A percentile compares a stretch with the other conserved stretches of the same genome.
Evolutionary conservation across 2,113 vertebrate species (phyloP).

Genomic region (Willisornis vidua): DNA sequence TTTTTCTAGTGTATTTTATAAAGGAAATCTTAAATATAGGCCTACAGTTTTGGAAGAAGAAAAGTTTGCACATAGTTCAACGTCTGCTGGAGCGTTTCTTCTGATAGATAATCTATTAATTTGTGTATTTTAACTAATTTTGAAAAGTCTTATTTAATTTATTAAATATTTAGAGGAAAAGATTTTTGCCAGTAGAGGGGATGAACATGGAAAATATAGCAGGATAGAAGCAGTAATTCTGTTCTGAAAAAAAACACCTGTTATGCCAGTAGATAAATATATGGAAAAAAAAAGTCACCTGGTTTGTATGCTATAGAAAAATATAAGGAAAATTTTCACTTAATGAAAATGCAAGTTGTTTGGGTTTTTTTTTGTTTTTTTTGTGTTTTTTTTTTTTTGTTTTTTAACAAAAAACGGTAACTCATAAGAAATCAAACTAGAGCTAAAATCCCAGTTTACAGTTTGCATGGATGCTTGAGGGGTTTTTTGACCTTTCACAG

Average conservation of each 20-base stretch:
- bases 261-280: not conserved
- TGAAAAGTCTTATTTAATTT: not conserved
- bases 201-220: not conserved
- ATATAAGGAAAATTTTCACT: not conserved
- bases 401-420: not conserved
- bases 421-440: not conserved
- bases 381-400: not conserved
- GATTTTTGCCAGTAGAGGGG: not conserved
- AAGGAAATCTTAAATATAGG: not conserved
- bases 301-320: not conserved
- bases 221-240: not conserved
- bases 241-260: no score
- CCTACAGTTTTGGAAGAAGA: not conserved
- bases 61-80: not conserved
- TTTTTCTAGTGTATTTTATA: not conserved
- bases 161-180: not conserved
- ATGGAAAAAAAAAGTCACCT: not conserved
- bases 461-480: not conserved
- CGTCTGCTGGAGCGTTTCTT: rapidly evolving
- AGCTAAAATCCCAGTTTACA: not conserved
- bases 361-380: not conserved
- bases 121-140: not conserved
- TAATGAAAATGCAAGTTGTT: not conserved
- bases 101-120: not conserved
- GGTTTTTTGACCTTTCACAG: not conserved